These are phyloP conservation scores for Lepus europaeus DNA, from an alignment of 2,113 vertebrate species.

Conservation along the genomic window DNA sequence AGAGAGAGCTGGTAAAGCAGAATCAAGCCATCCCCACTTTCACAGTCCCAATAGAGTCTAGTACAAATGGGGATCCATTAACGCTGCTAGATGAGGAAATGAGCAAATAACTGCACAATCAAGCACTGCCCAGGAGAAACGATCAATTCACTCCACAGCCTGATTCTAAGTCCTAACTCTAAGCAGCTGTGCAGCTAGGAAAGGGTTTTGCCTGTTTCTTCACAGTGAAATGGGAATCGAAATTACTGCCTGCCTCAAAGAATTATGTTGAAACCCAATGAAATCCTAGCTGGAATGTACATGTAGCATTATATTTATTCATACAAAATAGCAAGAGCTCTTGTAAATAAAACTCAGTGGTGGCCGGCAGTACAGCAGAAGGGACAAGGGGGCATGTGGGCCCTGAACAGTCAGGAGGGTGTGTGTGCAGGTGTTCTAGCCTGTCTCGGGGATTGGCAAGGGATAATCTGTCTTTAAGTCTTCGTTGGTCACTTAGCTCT, in stretches of 20 bases:
- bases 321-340: constrained; percentile 40
- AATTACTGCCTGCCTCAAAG: constrained; percentile 60
- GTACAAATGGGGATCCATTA: background rate
- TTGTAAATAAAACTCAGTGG: background rate
- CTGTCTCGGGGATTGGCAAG: background rate
- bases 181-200: background rate
- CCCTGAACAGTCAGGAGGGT: background rate
- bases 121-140: background rate
- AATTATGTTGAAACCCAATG: constrained; percentile 65
- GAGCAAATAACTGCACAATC: background rate
- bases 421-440: background rate
- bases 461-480: background rate
- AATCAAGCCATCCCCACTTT: background rate
- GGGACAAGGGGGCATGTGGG: background rate
- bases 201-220: constrained; percentile 47
- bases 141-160: background rate
- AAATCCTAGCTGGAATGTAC: constrained; percentile 75
- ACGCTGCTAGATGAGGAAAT: constrained; percentile 9
- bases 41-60: background rate
- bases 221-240: constrained; percentile 52
- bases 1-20: background rate
- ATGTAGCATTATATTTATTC: constrained; percentile 39
- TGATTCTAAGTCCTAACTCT: background rate
- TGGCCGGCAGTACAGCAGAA: constrained; percentile 9
- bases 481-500: constrained; percentile 42